These are phyloP conservation scores for Brachionus koreanus DNA, from an alignment of 1,140 invertebrate species.

Conservation along the genomic window DNA sequence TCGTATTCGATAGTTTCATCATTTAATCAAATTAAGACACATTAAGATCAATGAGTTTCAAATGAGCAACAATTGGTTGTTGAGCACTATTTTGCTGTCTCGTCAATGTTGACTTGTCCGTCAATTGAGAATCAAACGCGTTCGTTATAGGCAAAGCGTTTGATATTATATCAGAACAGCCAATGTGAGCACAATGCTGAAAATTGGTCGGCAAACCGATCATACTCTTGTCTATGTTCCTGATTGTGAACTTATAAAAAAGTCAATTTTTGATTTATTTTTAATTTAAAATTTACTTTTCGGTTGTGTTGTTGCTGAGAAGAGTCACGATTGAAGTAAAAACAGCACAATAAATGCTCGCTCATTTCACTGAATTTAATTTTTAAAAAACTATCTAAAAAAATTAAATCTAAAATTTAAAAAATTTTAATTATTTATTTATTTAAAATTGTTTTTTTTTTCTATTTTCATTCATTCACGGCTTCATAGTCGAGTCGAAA, in stretches of 20 bases:
- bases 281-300: background rate
- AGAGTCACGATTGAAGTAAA: constrained; percentile 26
- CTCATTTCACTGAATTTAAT: background rate
- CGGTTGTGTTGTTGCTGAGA: background rate
- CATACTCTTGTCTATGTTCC: constrained; percentile 83
- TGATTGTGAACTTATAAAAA: background rate
- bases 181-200: constrained; percentile 80
- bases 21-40: background rate
- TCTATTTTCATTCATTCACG: background rate
- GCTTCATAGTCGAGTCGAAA: background rate
- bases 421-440: background rate
- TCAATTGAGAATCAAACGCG: background rate
- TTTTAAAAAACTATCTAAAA: background rate
- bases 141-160: background rate
- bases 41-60: constrained; percentile 42
- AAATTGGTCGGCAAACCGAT: constrained; percentile 86
- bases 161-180: constrained; percentile 68
- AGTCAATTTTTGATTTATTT: background rate
- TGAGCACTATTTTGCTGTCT: background rate
- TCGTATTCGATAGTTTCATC: background rate
- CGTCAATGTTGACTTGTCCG: background rate
- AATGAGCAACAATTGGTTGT: background rate
- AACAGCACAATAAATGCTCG: constrained; percentile 21
- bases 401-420: background rate
- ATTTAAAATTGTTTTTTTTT: no score